A percentile compares a stretch with the other conserved stretches of the same genome.
phyloP scores from a whole-genome alignment of 1,140 invertebrate genomes.

The Bombus picipes region DNA sequence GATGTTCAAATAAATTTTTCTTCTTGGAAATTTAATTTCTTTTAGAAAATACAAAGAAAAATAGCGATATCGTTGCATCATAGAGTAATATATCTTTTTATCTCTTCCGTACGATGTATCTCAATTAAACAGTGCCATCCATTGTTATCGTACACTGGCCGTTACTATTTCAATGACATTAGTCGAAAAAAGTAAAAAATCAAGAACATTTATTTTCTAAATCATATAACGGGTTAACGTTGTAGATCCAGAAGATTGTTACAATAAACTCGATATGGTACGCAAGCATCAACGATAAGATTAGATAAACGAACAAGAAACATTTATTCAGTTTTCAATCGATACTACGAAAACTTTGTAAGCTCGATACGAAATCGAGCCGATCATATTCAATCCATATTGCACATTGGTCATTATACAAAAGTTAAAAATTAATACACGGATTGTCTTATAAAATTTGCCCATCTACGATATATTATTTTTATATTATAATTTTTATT shows the following conservation, averaged over 20 bases:
- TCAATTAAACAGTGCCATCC: background rate
- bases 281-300: conserved; percentile 52
- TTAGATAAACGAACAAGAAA: conserved; percentile 61
- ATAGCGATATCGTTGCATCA: no score
- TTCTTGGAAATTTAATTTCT: no score
- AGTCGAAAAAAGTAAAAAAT: background rate
- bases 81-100: no score
- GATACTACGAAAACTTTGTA: conserved; percentile 40
- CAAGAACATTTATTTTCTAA: background rate
- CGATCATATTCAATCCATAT: no score
- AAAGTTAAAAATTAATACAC: no score
- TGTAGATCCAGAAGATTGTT: background rate
- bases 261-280: background rate
- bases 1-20: no score
- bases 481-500: no score
- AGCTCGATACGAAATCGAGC: conserved; percentile 1
- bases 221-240: background rate
- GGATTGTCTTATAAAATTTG: no score
- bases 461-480: no score
- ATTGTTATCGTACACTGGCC: background rate
- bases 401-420: no score
- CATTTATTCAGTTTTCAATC: conserved; percentile 57
- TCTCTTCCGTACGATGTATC: no score
- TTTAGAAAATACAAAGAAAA: no score
- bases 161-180: background rate